Base-by-base conservation (phyloP, 2,888 invertebrate genomes). In the Apodemia mormo region DNA sequence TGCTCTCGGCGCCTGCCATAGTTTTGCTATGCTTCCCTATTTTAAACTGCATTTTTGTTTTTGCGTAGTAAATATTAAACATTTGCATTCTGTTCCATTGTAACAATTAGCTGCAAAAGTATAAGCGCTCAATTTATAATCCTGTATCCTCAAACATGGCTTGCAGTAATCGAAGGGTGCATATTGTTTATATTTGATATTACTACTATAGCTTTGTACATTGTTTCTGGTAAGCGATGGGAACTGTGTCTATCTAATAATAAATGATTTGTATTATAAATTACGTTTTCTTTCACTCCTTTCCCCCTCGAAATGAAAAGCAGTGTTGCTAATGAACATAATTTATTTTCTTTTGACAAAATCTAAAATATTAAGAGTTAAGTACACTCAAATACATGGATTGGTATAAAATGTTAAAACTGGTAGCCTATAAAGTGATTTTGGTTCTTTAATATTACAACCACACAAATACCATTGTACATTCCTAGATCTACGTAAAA, bases 241-340 rank as follows among this genome's bases (percentile, higher is more conserved):
- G 94, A 95, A 95, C 94, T 94, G 95, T 95, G 95, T 95, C 95
- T 95, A 95, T 94, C 94, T 94, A 94, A 94, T 94, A 94, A 94
- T 94, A 94, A 94, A 95, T 95, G 95, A 95, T 95, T 95, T 95
- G 95, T 95, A 95, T 95, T 95, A 95, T 95, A 92, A 76, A 9
- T 71, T 73, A 67, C 82, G 78, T 81, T 87, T 87, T 88, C 58
- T 78, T 78, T 82, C 84, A 75, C 77, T 80, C 82, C 66, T 45
- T 12, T 49, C 40, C 9, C 49, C 49, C 70, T 67, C 70, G 3
- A 56, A 82, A 80, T 80, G 76, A 86, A 82, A 80, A 77, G 68
- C 76, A 67, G 70, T 69, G 82, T 83, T 88, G 88, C 90, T 92
- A 92, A 88, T 92, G 88, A 92, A 91, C 91, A 87, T 92, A 89